Evolutionary conservation across 2,888 invertebrate genomes (phyloP).

Genomic region (Caenorhabditis japonica): DNA sequence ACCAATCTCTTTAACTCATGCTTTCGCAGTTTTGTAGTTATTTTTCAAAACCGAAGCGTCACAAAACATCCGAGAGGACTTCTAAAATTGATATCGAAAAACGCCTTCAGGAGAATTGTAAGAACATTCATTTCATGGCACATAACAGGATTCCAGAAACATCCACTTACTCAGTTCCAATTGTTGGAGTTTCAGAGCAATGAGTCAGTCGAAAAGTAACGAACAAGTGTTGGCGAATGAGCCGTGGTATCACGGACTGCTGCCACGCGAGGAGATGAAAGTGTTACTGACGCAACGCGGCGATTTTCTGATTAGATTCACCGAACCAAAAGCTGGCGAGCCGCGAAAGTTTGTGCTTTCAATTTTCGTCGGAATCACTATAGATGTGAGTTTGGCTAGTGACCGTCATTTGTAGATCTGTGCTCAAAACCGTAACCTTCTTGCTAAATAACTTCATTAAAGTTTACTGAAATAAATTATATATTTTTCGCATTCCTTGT

Average conservation of each 20-base stretch:
- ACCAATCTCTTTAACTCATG: too few relatives aligned
- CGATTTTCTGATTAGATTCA: slow-evolving; percentile 64
- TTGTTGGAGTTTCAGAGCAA: slow-evolving; percentile 10
- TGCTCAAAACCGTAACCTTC: too few relatives aligned
- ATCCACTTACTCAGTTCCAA: too few relatives aligned
- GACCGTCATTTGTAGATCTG: too few relatives aligned
- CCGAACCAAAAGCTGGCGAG: slow-evolving; percentile 59
- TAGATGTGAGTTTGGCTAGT: slow-evolving; percentile 30
- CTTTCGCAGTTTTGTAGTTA: too few relatives aligned
- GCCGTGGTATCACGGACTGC: slow-evolving; percentile 64
- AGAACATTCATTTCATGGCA: too few relatives aligned
- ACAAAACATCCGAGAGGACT: neutral
- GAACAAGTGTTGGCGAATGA: slow-evolving; percentile 27
- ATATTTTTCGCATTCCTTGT: too few relatives aligned
- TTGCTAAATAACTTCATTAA: too few relatives aligned
- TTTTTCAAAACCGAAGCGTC: too few relatives aligned
- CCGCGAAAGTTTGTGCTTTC: slow-evolving; percentile 59
- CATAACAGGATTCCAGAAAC: too few relatives aligned
- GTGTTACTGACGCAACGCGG: slow-evolving; percentile 55
- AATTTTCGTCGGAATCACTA: slow-evolving; percentile 21
- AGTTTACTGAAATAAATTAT: too few relatives aligned
- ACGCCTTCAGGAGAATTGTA: slow-evolving; percentile 6
- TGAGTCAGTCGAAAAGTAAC: neutral
- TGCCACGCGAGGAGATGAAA: slow-evolving; percentile 68
- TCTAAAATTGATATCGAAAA: slow-evolving; percentile 8